phyloP scores from a whole-genome alignment of 92 coral and sea anemone genomes.

The Parazoanthus atlanticus region DNA sequence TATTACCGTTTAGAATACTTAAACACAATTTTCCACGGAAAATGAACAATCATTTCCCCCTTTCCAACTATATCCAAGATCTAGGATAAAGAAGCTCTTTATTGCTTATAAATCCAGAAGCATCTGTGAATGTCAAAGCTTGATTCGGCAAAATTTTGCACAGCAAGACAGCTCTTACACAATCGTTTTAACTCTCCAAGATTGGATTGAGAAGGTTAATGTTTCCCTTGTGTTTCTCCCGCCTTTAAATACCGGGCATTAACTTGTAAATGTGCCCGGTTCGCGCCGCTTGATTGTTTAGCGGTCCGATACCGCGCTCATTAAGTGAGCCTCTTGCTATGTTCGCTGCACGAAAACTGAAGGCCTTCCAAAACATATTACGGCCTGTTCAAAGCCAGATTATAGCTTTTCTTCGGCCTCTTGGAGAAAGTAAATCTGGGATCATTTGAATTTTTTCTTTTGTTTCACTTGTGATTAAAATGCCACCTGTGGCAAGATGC shows the following conservation, averaged over 20 bases:
- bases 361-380: slow-evolving; percentile 44
- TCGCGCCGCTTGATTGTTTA: slow-evolving; percentile 38
- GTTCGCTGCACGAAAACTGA: slow-evolving; percentile 41
- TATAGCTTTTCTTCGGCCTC: slow-evolving; percentile 18
- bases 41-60: not conserved
- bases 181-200: slow-evolving; percentile 30
- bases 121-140: not conserved
- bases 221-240: slow-evolving; percentile 30
- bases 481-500: slow-evolving; percentile 45
- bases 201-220: slow-evolving; percentile 31
- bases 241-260: slow-evolving; percentile 45
- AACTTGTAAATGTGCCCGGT: slow-evolving; percentile 39
- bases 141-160: slow-evolving; percentile 36
- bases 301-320: slow-evolving; percentile 45
- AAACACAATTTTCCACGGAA: not conserved
- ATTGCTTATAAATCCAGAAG: not conserved
- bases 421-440: slow-evolving; percentile 35
- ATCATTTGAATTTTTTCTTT: slow-evolving; percentile 32
- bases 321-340: slow-evolving; percentile 31
- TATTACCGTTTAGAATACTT: not conserved
- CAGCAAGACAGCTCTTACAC: slow-evolving; percentile 46
- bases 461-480: slow-evolving; percentile 37
- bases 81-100: not conserved
- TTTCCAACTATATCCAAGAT: not conserved
- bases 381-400: slow-evolving; percentile 39